Base-by-base conservation (phyloP, 2,797 vertebrate species). In the Philypnodon macrostomus region DNA sequence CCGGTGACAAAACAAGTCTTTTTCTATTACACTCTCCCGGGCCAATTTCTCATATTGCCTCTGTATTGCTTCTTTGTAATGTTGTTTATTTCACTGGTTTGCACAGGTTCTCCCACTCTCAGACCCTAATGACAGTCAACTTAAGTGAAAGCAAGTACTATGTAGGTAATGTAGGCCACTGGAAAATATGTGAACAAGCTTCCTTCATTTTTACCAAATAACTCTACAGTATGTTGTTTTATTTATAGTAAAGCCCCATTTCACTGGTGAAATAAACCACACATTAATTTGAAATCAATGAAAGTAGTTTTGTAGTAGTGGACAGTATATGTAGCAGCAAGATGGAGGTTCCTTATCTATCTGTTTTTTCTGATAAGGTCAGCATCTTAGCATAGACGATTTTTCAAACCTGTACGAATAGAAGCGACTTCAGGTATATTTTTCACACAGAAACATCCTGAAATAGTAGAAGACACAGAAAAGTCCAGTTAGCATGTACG, bases 1-100 rank as follows among this genome's bases (percentile, higher is more conserved):
- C 76, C n/a, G 70, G 73, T 81, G 89, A 89, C 88, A 87, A 83
- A 84, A 86, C 80, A 85, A 88, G 85, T 88, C 85, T 67, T 76
- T 86, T 88, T 83, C 83, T 70, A 87, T 90, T 89, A 86, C 42
- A 36, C 68, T 82, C 85, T 80, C 75, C 77, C 59, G 60, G 73
- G 79, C 55, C 84, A 79, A 78, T 84, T 75, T 84, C 67, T 75
- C 66, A 75, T 84, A 79, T 78, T 76, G 67, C 73, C 67, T 77
- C 70, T 51, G 53, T 75, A n/a, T n/a, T n/a, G 67, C 70, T 75
- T 36, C 67, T 70, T 50, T 23, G 44, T 83, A 68, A 84, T 78
- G 71, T 53, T 76, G 58, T 75, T 83, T 80, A 77, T 79, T 85
- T 76, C 63, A 72, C 36, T 58, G 80, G 64, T 73, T 80, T 70